A percentile compares a stretch with the other conserved stretches of the same genome.
phyloP scores from a whole-genome alignment of 1,140 invertebrate species.

The Pseudomyrmex gracilis region DNA sequence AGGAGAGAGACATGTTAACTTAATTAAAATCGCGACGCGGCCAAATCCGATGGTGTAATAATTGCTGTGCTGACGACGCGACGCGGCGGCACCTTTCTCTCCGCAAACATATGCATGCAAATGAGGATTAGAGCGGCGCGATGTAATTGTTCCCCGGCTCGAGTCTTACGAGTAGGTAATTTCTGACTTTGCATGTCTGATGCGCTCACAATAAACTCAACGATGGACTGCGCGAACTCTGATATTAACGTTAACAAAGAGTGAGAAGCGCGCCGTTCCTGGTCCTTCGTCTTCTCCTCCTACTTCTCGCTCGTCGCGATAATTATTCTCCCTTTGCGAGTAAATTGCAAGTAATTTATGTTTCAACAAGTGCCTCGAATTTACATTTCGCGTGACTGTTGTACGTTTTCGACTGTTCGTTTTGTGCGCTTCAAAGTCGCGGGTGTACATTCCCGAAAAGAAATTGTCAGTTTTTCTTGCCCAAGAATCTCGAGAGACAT shows the following conservation, averaged over 20 bases:
- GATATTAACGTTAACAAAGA: slow-evolving; percentile 42
- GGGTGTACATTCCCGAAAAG: background rate
- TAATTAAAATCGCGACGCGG: slow-evolving; percentile 23
- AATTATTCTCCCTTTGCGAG: slow-evolving; percentile 7
- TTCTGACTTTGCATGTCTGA: slow-evolving; percentile 57
- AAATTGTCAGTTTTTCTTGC: too few relatives aligned
- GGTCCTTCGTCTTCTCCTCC: too few relatives aligned
- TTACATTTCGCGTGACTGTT: background rate
- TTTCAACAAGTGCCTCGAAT: slow-evolving; percentile 21
- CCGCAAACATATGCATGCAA: slow-evolving; percentile 76
- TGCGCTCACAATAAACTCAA: slow-evolving; percentile 34
- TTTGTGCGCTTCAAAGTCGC: background rate
- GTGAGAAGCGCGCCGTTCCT: too few relatives aligned
- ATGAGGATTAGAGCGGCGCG: slow-evolving; percentile 68
- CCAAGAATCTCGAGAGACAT: background rate
- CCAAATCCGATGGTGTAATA: slow-evolving; percentile 23
- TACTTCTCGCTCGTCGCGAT: background rate
- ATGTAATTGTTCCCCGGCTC: slow-evolving; percentile 46
- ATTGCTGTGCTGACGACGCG: slow-evolving; percentile 1
- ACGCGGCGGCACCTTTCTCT: slow-evolving; percentile 27
- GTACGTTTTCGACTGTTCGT: background rate
- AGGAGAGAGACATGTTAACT: background rate
- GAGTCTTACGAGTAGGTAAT: slow-evolving; percentile 41
- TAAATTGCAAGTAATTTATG: slow-evolving; percentile 9
- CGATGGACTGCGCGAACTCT: slow-evolving; percentile 16